Percentiles rank a stretch among this genome's conserved stretches.
These are phyloP conservation scores for Rhinichthys klamathensis DNA, from an alignment of 2,113 vertebrate genomes.

Conservation along the genomic window DNA sequence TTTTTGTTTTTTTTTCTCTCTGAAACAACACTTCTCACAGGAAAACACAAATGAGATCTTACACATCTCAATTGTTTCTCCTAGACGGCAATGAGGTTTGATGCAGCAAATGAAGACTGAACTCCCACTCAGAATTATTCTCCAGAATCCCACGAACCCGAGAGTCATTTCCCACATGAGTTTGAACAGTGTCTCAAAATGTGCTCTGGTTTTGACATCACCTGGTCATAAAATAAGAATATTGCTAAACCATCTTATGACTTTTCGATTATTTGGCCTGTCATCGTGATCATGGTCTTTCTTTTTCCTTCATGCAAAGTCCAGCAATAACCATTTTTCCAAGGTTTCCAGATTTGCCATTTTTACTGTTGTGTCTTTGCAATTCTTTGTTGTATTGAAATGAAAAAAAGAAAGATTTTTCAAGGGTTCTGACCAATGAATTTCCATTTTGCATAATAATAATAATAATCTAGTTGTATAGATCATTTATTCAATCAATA, in stretches of 20 bases:
- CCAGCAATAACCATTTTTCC: neutral
- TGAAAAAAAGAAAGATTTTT: neutral
- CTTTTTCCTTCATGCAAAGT: neutral
- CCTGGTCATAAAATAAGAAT: neutral
- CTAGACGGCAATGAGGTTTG: neutral
- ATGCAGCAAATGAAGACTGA: conserved; percentile 11
- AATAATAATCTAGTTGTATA: neutral
- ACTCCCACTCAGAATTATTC: neutral
- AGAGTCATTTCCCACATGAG: neutral
- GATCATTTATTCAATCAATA: neutral
- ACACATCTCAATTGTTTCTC: conserved; percentile 10
- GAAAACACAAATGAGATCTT: neutral
- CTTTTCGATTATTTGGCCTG: neutral
- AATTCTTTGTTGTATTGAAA: neutral
- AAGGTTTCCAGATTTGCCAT: neutral
- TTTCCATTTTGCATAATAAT: neutral
- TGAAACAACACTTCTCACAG: conserved; percentile 1
- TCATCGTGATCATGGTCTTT: neutral
- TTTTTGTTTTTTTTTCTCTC: neutral
- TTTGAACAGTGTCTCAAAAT: neutral
- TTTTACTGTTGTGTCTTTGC: too few species aligned
- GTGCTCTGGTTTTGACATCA: neutral
- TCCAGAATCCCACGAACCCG: neutral
- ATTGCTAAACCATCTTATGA: neutral
- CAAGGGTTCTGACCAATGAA: neutral